Conservation (phyloP, 2,888 invertebrate species). For the Hemithea aestivaria region DNA sequence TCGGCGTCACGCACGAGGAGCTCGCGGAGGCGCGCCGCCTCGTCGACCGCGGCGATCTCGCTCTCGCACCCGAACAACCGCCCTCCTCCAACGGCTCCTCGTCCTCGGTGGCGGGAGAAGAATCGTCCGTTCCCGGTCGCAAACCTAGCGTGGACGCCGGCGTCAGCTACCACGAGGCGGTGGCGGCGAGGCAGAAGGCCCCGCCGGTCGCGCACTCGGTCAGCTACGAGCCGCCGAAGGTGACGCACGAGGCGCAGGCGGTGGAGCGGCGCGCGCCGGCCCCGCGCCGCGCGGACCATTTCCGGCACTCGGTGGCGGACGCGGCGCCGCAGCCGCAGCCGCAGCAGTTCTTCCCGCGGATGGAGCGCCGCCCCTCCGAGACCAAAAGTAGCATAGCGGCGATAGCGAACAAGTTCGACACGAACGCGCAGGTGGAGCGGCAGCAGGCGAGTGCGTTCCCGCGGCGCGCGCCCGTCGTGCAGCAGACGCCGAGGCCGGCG, state of each 20-base stretch:
- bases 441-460: conserved; percentile 29
- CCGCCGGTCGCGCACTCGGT: conserved; percentile 49
- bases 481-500: conserved; percentile 31
- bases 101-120: conserved; percentile 51
- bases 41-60: conserved; percentile 76
- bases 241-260: conserved; percentile 40
- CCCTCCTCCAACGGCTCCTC: conserved; percentile 63
- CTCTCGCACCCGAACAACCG: conserved; percentile 34
- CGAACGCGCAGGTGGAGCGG: conserved; percentile 44
- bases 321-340: conserved; percentile 30
- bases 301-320: conserved; percentile 64
- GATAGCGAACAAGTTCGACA: conserved; percentile 64
- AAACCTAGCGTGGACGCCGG: conserved; percentile 51
- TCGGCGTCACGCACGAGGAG: conserved; percentile 90
- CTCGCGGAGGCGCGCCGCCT: conserved; percentile 87
- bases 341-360: conserved; percentile 31
- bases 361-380: conserved; percentile 53
- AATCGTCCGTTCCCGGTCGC: conserved; percentile 52
- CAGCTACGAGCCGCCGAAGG: conserved; percentile 44
- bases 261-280: conserved; percentile 51
- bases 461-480: conserved; percentile 29
- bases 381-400: conserved; percentile 60
- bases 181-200: conserved; percentile 44
- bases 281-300: conserved; percentile 55
- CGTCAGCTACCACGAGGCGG: conserved; percentile 48